phyloP scores from a whole-genome alignment of 2,888 invertebrate genomes.

The Drosophila monieri region DNA sequence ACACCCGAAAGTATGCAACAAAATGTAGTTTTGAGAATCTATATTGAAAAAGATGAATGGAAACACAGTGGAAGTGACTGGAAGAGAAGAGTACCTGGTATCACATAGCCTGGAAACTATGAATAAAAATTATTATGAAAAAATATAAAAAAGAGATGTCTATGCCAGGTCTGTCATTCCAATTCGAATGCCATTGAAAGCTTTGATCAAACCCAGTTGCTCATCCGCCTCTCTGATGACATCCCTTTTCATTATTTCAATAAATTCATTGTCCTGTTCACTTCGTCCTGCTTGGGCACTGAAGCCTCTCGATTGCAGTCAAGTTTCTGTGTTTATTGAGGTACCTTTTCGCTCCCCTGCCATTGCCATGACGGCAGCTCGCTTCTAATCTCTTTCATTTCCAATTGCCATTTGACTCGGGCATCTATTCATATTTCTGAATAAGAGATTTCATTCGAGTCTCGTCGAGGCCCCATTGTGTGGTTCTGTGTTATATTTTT shows the following conservation, averaged over 20 bases:
- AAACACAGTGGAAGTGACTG: no score
- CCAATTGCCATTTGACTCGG: constrained; percentile 49
- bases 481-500: constrained; percentile 26
- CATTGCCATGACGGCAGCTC: constrained; percentile 47
- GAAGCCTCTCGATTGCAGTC: constrained; percentile 48
- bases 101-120: neutral
- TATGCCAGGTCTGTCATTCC: neutral
- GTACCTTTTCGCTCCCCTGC: constrained; percentile 23
- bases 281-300: constrained; percentile 9
- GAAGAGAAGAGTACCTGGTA: neutral
- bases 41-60: no score
- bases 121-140: no score
- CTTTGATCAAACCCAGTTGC: neutral
- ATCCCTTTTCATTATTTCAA: constrained; percentile 32
- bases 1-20: no score
- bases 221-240: neutral
- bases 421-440: constrained; percentile 51
- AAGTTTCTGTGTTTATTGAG: constrained; percentile 41
- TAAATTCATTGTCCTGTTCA: constrained; percentile 38
- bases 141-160: neutral
- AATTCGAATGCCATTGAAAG: neutral
- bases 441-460: constrained; percentile 14
- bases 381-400: constrained; percentile 54
- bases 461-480: constrained; percentile 28
- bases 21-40: no score